phyloP scores from a whole-genome alignment of 37 sponge, comb jelly and placozoan species.

The Cladorhizidae sp. region DNA sequence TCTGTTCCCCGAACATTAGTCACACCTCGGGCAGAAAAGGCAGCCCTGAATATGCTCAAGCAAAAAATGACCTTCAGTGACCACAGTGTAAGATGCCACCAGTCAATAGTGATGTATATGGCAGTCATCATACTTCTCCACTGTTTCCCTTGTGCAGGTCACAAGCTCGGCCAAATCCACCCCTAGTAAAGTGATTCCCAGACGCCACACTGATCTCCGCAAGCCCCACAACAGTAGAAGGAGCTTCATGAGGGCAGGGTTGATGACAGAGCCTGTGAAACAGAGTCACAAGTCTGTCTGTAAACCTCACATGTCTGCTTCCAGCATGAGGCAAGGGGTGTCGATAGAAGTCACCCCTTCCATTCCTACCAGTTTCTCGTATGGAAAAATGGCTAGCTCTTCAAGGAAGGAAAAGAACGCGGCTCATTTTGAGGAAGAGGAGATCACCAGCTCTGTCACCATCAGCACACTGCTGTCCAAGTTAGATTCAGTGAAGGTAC shows the following conservation, averaged over 20 bases:
- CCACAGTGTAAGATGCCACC: conserved; percentile 40
- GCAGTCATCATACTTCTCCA: neutral
- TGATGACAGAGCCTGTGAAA: neutral
- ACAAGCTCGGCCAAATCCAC: conserved; percentile 8
- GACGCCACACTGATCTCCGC: neutral
- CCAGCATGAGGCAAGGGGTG: too few species aligned
- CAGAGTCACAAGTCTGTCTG: neutral
- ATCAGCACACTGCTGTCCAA: conserved; percentile 47
- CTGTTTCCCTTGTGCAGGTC: neutral
- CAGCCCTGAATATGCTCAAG: conserved; percentile 51
- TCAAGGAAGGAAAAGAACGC: neutral
- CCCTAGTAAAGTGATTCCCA: neutral
- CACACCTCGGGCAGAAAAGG: conserved; percentile 34
- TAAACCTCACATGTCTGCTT: neutral
- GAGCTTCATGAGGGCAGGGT: neutral
- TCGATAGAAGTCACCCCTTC: neutral
- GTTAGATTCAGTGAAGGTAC: conserved; percentile 65
- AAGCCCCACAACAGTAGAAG: neutral
- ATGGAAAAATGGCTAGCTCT: neutral
- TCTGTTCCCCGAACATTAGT: conserved; percentile 54
- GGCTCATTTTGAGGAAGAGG: conserved; percentile 13
- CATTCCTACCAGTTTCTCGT: neutral
- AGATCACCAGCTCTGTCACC: conserved; percentile 38
- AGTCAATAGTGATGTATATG: neutral
- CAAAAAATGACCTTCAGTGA: conserved; percentile 64